phyloP scores from a whole-genome alignment of 2,888 invertebrate species.

The Drosophila multiciliata region DNA sequence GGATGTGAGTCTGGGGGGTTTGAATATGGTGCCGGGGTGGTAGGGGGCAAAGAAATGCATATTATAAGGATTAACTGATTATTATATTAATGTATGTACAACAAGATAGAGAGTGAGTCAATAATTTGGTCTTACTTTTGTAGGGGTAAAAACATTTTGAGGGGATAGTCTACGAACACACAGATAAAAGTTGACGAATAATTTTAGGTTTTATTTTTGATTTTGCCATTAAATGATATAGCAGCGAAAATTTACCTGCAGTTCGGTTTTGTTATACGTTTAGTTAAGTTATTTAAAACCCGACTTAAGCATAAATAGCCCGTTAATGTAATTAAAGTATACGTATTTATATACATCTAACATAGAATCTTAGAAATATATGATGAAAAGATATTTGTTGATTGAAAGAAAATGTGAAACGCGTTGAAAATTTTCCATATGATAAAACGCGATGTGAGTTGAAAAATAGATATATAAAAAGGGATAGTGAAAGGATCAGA shows the following conservation, averaged over 20 bases:
- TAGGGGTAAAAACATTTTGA: slow-evolving; percentile 29
- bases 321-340: slow-evolving; percentile 28
- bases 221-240: slow-evolving; percentile 46
- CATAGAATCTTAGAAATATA: slow-evolving; percentile 16
- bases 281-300: slow-evolving; percentile 50
- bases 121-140: slow-evolving; percentile 32
- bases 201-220: slow-evolving; percentile 21
- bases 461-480: slow-evolving; percentile 23
- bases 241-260: slow-evolving; percentile 72
- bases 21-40: slow-evolving; percentile 14
- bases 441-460: slow-evolving; percentile 19
- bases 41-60: slow-evolving; percentile 24
- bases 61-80: slow-evolving; percentile 13
- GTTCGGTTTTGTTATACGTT: slow-evolving; percentile 52
- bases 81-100: slow-evolving; percentile 25
- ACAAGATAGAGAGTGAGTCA: slow-evolving; percentile 37
- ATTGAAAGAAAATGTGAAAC: slow-evolving; percentile 5
- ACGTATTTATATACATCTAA: slow-evolving; percentile 13
- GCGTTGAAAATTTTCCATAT: slow-evolving; percentile 10
- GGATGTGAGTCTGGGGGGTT: background rate
- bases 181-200: slow-evolving; percentile 39
- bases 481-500: slow-evolving; percentile 14
- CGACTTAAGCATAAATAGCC: slow-evolving; percentile 47
- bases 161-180: slow-evolving; percentile 43
- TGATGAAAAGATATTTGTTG: slow-evolving; percentile 9